phyloP scores from a whole-genome alignment of 2,797 vertebrate species.

The Mormyrops boulengeri region DNA sequence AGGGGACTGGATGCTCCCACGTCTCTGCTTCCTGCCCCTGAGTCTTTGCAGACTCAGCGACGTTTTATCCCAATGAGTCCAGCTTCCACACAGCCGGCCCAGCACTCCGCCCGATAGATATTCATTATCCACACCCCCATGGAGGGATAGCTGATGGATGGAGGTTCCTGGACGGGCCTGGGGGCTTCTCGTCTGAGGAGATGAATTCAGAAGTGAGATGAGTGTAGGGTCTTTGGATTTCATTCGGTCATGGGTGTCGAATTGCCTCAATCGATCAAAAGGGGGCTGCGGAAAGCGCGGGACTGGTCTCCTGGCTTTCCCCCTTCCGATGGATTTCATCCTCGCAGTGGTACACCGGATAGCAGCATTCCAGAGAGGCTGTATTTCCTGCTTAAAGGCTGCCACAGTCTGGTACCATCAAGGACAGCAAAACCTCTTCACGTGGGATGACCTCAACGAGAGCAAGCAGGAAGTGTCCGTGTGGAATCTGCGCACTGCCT shows the following conservation, averaged over 20 bases:
- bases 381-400: conserved; percentile 10
- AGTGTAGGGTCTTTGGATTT: conserved; percentile 56
- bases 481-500: background rate
- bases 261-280: conserved; percentile 55
- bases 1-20: background rate
- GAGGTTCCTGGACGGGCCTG: conserved; percentile 40
- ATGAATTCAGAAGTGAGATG: conserved; percentile 54
- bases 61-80: background rate
- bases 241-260: conserved; percentile 56
- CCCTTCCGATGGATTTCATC: conserved; percentile 2
- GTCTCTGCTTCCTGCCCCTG: background rate
- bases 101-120: conserved; percentile 33
- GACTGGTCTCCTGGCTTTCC: background rate
- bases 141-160: conserved; percentile 46
- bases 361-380: background rate
- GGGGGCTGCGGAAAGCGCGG: background rate
- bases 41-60: background rate
- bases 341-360: background rate
- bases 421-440: background rate
- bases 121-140: conserved; percentile 37
- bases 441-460: background rate
- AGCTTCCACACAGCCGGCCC: background rate
- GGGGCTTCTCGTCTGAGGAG: conserved; percentile 45
- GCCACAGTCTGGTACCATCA: background rate
- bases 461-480: background rate